Evolutionary conservation across 1,140 invertebrate species (phyloP).

Genomic region (Cyclargus thomasi): DNA sequence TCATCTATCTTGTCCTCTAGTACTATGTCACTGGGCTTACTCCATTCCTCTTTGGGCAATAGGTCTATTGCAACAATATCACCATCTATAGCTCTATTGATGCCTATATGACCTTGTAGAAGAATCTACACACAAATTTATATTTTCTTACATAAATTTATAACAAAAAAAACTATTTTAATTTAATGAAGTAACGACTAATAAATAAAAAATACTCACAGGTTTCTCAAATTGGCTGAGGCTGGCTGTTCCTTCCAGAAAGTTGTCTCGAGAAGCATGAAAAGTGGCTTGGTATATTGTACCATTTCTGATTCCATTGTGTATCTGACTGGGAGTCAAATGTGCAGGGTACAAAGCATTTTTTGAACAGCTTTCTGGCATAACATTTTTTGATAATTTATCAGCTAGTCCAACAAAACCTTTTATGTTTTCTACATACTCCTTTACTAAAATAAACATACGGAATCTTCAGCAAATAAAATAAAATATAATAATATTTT

Average conservation of each 20-base stretch:
- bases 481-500: too few relatives aligned
- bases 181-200: not conserved
- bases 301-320: slow-evolving; percentile 87
- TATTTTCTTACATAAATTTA: too few relatives aligned
- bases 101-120: slow-evolving; percentile 89
- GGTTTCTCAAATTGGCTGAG: slow-evolving; percentile 85
- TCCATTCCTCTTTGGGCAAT: slow-evolving; percentile 93
- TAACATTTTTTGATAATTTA: slow-evolving; percentile 84
- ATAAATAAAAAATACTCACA: slow-evolving; percentile 66
- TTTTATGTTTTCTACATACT: slow-evolving; percentile 83
- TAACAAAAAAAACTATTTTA: too few relatives aligned
- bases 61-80: slow-evolving; percentile 96
- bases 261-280: slow-evolving; percentile 92
- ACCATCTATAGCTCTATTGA: slow-evolving; percentile 97
- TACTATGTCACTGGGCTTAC: slow-evolving; percentile 88
- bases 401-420: slow-evolving; percentile 83
- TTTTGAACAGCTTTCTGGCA: slow-evolving; percentile 77
- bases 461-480: too few relatives aligned
- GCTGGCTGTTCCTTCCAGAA: slow-evolving; percentile 93
- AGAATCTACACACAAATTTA: slow-evolving; percentile 80
- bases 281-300: slow-evolving; percentile 90
- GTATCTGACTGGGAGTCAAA: slow-evolving; percentile 83
- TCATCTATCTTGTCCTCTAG: slow-evolving; percentile 88
- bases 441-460: slow-evolving; percentile 79
- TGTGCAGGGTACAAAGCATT: slow-evolving; percentile 90